These are phyloP conservation scores for Aythya baeri DNA, from an alignment of 2,113 vertebrate genomes.

Conservation along the genomic window DNA sequence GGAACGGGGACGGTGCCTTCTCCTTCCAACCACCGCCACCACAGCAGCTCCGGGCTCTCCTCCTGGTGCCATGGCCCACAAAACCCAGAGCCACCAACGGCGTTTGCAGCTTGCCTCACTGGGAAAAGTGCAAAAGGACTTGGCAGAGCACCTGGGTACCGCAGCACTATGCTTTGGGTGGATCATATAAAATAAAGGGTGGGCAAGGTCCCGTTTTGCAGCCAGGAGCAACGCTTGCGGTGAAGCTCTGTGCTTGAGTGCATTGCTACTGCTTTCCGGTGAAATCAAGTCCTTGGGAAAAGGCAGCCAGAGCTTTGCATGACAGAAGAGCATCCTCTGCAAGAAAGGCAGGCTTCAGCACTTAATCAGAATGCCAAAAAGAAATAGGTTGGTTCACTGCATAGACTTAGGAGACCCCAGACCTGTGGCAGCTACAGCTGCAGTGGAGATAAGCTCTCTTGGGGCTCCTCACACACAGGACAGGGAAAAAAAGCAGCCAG, in stretches of 20 bases:
- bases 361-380: background rate
- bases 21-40: background rate
- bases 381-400: background rate
- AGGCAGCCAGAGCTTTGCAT: background rate
- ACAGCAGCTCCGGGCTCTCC: background rate
- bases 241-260: rapidly evolving
- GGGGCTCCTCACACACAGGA: background rate
- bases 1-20: background rate
- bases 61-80: background rate
- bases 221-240: rapidly evolving
- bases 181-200: background rate
- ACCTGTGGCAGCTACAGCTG: background rate
- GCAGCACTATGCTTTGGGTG: rapidly evolving
- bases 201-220: background rate
- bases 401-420: background rate
- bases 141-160: background rate
- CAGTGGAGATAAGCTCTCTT: background rate
- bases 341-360: background rate
- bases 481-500: too few species aligned
- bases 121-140: too few species aligned
- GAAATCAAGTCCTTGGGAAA: background rate
- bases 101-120: background rate
- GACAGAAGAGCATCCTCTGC: background rate
- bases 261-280: background rate
- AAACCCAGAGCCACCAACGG: background rate